phyloP scores from a whole-genome alignment of 2,113 vertebrate genomes.

The Halcyon malimbica region DNA sequence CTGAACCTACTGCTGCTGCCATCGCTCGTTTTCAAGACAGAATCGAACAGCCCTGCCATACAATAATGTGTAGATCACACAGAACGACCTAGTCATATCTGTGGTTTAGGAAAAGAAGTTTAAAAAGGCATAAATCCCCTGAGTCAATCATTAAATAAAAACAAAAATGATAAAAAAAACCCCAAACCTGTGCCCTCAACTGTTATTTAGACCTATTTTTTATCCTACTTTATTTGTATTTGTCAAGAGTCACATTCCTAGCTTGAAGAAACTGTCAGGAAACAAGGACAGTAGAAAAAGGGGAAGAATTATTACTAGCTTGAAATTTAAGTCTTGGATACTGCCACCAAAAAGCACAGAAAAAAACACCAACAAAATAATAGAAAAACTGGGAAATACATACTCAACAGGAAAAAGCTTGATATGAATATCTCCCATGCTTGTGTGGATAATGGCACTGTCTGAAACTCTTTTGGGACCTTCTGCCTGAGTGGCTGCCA shows the following conservation, averaged over 20 bases:
- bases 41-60: background rate
- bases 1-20: background rate
- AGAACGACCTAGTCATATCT: background rate
- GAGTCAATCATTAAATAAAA: background rate
- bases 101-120: background rate
- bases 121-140: background rate
- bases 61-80: background rate
- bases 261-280: background rate
- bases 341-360: background rate
- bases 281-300: background rate
- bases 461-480: constrained; percentile 97
- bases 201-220: background rate
- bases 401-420: constrained; percentile 99
- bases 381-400: constrained; percentile 53
- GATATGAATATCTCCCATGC: constrained; percentile 97
- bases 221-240: background rate
- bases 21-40: background rate
- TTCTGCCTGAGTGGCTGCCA: constrained; percentile 99
- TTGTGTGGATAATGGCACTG: constrained; percentile 96
- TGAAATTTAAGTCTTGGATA: background rate
- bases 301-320: background rate
- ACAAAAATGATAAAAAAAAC: background rate
- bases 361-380: background rate
- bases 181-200: background rate
- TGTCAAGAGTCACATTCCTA: background rate